Conservation (phyloP, 2,113 vertebrate species). For the Chaenogobius annularis region DNA sequence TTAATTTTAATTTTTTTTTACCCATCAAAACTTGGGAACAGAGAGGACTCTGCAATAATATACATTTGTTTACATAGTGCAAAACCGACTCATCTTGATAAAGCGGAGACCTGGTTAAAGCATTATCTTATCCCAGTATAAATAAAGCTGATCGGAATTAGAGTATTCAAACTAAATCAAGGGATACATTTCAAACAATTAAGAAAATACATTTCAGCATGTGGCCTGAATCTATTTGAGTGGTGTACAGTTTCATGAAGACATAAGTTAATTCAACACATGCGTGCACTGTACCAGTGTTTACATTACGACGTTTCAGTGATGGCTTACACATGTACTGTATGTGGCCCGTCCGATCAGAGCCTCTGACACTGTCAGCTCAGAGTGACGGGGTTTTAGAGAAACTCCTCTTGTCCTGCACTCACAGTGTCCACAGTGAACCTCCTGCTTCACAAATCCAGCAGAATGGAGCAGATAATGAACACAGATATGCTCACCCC, state of each 20-base stretch:
- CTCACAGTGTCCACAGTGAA: constrained; percentile 49
- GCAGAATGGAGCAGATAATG: constrained; percentile 69
- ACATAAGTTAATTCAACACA: constrained; percentile 42
- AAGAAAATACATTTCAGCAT: constrained; percentile 45
- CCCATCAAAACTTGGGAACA: not conserved
- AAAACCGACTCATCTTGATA: constrained; percentile 50
- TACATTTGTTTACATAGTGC: constrained; percentile 31
- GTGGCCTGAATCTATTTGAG: constrained; percentile 20
- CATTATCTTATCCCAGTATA: constrained; percentile 35
- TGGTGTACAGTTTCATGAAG: constrained; percentile 38
- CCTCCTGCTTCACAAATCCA: constrained; percentile 63
- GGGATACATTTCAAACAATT: constrained; percentile 28
- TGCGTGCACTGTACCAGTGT: constrained; percentile 30
- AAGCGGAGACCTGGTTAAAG: constrained; percentile 20
- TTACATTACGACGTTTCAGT: constrained; percentile 38
- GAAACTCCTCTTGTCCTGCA: constrained; percentile 40
- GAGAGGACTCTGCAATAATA: constrained; percentile 28
- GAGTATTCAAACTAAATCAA: constrained; percentile 51
- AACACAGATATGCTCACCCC: constrained; percentile 64
- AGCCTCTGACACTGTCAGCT: constrained; percentile 27
- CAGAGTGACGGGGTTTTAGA: constrained; percentile 12
- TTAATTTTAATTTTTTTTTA: not conserved
- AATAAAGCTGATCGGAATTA: constrained; percentile 43
- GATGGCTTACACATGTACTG: constrained; percentile 17
- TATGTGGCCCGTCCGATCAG: constrained; percentile 31